Base-by-base conservation (phyloP, 1,140 invertebrate species). In the Marisa cornuarietis region DNA sequence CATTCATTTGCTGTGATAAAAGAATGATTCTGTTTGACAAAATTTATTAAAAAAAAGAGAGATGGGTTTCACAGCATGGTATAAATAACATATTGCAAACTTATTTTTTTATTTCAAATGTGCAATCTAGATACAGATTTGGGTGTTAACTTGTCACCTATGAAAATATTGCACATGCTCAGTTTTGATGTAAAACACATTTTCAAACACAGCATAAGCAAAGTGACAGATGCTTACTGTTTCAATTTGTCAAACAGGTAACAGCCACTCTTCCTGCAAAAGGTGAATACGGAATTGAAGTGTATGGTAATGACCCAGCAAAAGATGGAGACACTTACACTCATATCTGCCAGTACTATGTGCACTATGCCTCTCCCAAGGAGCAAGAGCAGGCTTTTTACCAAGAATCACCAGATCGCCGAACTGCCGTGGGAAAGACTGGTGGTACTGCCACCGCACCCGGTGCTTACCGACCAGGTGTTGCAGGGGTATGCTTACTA, bases 251-350 rank as follows among this genome's bases (percentile, higher is more conserved):
- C 63, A 22, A 31, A 13, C 68, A 82, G 81, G 86, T 90, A 26
- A 84, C 79, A 8, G 85, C 85, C 18, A 81, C 85, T 20, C 83
- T 90, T 4, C 90, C 90, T 31, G 42, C 76, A 22, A 80, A 81
- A 22, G 91, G 91, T 31, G 90, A 91, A 82, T 91, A 91, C 83
- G 90, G 89, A 49, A 85, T 91, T 69, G 91, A 91, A 83, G 87
- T 91, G 72, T 91, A 91, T 76, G 89, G 89, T 24, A 91, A 91
- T 81, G 90, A 91, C 76, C 90, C 90, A 14, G 84, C 85, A 16
- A 88, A 87, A 71, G 90, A 91, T 83, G 90, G 89, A 0, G 90
- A 90, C 84, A 91, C 90, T 11, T 91, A 90, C 83, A 91, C 88
- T 24, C 90, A 91, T 76, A 87, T 90, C 26, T 91, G 88, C 82